phyloP scores from a whole-genome alignment of 2,797 vertebrate genomes.

The Leuciscus waleckii region DNA sequence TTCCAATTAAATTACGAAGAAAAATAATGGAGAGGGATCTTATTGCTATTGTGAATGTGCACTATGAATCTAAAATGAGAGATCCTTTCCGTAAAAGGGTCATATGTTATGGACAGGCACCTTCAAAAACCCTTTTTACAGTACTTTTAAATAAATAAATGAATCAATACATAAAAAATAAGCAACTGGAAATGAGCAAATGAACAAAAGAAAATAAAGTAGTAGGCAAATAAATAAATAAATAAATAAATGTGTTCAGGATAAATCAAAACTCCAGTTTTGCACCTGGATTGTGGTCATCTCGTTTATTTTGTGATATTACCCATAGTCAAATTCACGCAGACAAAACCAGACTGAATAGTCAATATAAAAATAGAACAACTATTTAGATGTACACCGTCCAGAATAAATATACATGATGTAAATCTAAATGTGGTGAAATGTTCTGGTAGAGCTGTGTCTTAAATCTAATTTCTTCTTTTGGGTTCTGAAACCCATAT shows the following conservation, averaged over 20 bases:
- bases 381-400: neutral
- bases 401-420: neutral
- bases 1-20: constrained; percentile 41
- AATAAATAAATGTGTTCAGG: neutral
- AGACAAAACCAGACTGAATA: neutral
- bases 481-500: constrained; percentile 17
- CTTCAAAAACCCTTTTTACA: neutral
- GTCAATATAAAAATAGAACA: neutral
- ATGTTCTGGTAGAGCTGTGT: neutral
- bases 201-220: too few relatives aligned
- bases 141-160: neutral
- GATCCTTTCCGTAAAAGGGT: neutral
- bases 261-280: neutral
- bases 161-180: neutral
- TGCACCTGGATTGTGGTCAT: neutral
- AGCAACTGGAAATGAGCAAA: neutral
- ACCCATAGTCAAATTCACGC: neutral
- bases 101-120: neutral
- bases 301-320: neutral
- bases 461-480: constrained; percentile 9
- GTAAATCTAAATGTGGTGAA: constrained; percentile 10
- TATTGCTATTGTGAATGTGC: constrained; percentile 30
- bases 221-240: neutral
- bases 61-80: constrained; percentile 32
- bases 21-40: constrained; percentile 35